phyloP scores from a whole-genome alignment of 2,888 invertebrate species.

The Melieria crassipennis region DNA sequence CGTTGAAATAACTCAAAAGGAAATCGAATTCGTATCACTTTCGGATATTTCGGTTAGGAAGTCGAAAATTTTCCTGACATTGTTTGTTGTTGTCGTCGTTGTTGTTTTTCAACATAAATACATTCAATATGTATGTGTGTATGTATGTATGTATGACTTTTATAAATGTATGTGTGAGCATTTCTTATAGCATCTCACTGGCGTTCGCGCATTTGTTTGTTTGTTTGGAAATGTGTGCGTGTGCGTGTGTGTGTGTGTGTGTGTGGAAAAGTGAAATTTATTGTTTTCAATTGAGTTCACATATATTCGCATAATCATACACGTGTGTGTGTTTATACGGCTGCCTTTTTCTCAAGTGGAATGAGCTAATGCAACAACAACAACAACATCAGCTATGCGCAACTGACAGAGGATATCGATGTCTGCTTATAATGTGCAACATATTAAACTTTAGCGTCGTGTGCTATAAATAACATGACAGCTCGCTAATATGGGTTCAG shows the following conservation, averaged over 20 bases:
- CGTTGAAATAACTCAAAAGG: conserved; percentile 47
- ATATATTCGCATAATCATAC: conserved; percentile 38
- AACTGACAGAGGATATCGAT: conserved; percentile 56
- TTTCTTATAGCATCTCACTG: conserved; percentile 25
- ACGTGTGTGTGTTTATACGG: not conserved
- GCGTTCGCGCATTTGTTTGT: conserved; percentile 14
- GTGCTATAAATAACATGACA: conserved; percentile 48
- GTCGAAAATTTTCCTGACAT: conserved; percentile 60
- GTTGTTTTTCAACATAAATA: not conserved
- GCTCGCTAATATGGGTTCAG: conserved; percentile 5
- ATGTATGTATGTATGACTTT: conserved; percentile 33
- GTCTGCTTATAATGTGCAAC: conserved; percentile 62
- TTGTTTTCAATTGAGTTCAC: conserved; percentile 62
- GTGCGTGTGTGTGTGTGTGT: conserved; percentile 26
- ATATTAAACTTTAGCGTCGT: conserved; percentile 58
- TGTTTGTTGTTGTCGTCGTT: conserved; percentile 39
- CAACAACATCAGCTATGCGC: conserved; percentile 56
- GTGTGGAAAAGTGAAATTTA: conserved; percentile 57
- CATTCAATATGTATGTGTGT: too few relatives aligned
- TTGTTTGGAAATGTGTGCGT: conserved; percentile 8
- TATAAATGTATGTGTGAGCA: conserved; percentile 53
- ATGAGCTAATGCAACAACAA: conserved; percentile 54
- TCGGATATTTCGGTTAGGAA: conserved; percentile 62
- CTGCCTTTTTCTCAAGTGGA: conserved; percentile 14
- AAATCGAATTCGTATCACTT: conserved; percentile 65